These are phyloP conservation scores for Scomber scombrus DNA, from an alignment of 2,113 vertebrate genomes.

Conservation along the genomic window DNA sequence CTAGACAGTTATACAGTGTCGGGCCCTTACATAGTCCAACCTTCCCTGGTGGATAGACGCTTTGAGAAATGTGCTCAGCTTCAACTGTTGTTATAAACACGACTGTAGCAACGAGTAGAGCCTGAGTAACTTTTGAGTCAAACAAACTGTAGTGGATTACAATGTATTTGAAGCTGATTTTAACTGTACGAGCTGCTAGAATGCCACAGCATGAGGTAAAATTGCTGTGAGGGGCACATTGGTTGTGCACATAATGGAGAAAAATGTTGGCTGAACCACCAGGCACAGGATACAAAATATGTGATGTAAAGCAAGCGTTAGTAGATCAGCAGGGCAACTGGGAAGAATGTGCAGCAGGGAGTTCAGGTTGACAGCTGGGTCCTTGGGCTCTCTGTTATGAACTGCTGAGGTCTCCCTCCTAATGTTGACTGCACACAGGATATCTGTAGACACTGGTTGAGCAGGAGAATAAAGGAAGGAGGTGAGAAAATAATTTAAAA, in stretches of 20 bases:
- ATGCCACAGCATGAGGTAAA: conserved; percentile 28
- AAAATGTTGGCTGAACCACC: conserved; percentile 19
- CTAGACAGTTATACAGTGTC: conserved; percentile 17
- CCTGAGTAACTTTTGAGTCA: conserved; percentile 31
- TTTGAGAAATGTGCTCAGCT: conserved; percentile 41
- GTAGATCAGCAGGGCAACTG: conserved; percentile 46
- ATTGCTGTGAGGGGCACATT: conserved; percentile 15
- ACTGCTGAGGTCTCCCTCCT: conserved; percentile 5
- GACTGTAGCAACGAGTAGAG: conserved; percentile 37
- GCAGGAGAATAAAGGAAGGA: not conserved
- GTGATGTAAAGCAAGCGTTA: conserved; percentile 49
- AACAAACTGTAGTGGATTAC: conserved; percentile 32
- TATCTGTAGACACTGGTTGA: conserved; percentile 3
- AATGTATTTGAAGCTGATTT: conserved; percentile 33
- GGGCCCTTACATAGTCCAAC: conserved; percentile 52
- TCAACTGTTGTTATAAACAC: conserved; percentile 65
- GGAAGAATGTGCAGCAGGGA: conserved; percentile 49
- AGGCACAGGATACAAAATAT: conserved; percentile 29
- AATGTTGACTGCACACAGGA: conserved; percentile 2
- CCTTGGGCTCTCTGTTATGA: conserved; percentile 22
- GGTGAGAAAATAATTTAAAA: conserved; percentile 7
- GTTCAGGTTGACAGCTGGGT: conserved; percentile 37
- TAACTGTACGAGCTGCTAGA: conserved; percentile 22
- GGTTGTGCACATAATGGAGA: conserved; percentile 24
- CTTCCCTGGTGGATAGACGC: conserved; percentile 44